Base-by-base conservation (phyloP, 2,113 vertebrate genomes). In the Seriola dumerili region DNA sequence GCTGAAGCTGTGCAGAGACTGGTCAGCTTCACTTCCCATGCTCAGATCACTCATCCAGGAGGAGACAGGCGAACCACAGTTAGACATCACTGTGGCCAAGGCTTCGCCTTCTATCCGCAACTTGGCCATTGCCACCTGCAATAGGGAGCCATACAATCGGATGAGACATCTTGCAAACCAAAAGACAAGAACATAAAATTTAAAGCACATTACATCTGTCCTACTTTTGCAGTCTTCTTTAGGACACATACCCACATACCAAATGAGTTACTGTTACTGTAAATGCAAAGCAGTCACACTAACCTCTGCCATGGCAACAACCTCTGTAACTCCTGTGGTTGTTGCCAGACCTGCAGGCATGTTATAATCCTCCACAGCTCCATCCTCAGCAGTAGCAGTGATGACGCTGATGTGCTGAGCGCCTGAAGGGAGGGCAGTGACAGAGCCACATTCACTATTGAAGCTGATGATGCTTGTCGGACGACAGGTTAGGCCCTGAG, bases 11-110 rank as follows among this genome's bases (percentile, higher is more conserved):
- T 97, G 96, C 70, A 97, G 97, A 0, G 97, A 97, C 81, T 96
- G 97, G 34, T 99, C 98, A 0, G 96, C 96, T 0, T 98, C 97
- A n/a, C 97, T 98, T 76, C 96, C 96, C 0, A 95, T 72, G 80
- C 97, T 98, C 95, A 97, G 95, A 89, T 98, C 97, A 2, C 97
- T 99, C 81, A 98, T 92, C 98, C 97, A 99, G 1, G 98, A 99
- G 80, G 97, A 97, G 72, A 97, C 95, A 67, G 98, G 97, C 13
- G 98, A 98, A 16, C 96, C 95, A n/a, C 95, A 93, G 89, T 95
- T 96, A 19, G 95, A 93, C 70, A 85, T 88, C 0, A 89, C 89
- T 17, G 89, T 79, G 17, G 96, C 93, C 40, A 93, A 89, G 11
- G 89, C 87, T 86, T 97, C 96, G 34, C 96, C 93, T 44, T 94